Evolutionary conservation across 2,888 invertebrate species (phyloP).

Genomic region (Megastigmus dorsalis): DNA sequence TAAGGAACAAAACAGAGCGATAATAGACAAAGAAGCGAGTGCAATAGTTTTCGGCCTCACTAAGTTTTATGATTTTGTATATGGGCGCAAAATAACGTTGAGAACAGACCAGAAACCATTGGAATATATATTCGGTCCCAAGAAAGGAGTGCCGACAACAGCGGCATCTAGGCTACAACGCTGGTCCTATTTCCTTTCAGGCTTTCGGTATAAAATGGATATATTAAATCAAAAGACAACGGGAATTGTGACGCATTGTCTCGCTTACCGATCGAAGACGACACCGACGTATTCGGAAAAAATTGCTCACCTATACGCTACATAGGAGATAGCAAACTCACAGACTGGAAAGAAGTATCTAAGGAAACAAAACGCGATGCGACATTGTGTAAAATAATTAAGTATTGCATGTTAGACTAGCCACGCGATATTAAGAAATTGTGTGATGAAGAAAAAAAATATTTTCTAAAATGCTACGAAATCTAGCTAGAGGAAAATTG

Average conservation of each 20-base stretch:
- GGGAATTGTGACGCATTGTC: no score
- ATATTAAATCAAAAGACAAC: neutral
- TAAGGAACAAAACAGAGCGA: no score
- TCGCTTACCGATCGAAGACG: no score
- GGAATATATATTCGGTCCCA: neutral
- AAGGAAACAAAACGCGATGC: neutral
- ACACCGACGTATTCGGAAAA: no score
- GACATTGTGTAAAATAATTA: neutral
- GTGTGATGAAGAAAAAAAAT: neutral
- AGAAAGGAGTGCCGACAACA: neutral
- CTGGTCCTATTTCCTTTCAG: no score
- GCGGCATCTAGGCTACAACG: neutral
- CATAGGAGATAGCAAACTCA: no score
- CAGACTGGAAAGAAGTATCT: neutral
- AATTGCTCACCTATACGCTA: no score
- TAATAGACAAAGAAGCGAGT: neutral
- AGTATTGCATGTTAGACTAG: neutral
- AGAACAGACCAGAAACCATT: neutral
- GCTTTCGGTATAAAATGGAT: no score
- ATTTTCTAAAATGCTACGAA: neutral
- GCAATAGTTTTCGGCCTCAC: neutral
- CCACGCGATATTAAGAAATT: neutral
- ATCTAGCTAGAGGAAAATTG: neutral
- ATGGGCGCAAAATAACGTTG: neutral
- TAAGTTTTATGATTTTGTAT: neutral